Evolutionary conservation across 2,113 vertebrate genomes (phyloP).

Genomic region (Castor canadensis): DNA sequence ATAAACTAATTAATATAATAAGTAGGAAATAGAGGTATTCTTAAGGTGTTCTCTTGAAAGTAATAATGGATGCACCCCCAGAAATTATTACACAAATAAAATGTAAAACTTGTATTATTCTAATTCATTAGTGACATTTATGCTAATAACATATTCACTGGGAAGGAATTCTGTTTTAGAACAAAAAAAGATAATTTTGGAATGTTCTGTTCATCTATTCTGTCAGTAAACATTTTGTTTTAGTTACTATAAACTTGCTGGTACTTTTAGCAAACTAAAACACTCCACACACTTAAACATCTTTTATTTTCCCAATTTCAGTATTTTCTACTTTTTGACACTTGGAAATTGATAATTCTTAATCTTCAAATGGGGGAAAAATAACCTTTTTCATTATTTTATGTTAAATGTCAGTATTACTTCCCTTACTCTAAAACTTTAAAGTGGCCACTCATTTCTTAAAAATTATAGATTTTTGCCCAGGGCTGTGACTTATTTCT

Average conservation of each 20-base stretch:
- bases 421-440: neutral
- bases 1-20: conserved; percentile 59
- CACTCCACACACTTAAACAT: neutral
- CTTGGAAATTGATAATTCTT: neutral
- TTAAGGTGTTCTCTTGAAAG: conserved; percentile 63
- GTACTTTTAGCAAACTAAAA: conserved; percentile 48
- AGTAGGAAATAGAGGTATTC: conserved; percentile 64
- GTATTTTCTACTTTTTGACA: neutral
- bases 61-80: conserved; percentile 49
- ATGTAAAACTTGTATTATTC: conserved; percentile 65
- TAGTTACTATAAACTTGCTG: conserved; percentile 21
- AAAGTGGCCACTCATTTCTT: neutral
- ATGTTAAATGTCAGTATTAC: neutral
- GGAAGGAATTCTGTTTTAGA: neutral
- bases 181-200: neutral
- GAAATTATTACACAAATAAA: conserved; percentile 62
- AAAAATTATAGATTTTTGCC: neutral
- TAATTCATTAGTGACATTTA: conserved; percentile 45
- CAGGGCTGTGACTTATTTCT: too few relatives aligned
- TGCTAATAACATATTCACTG: conserved; percentile 63
- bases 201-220: conserved; percentile 53
- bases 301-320: neutral
- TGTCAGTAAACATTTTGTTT: conserved; percentile 49
- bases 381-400: too few relatives aligned
- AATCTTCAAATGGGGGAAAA: neutral